phyloP scores from a whole-genome alignment of 2,888 invertebrate species.

The Cephus sareptanus region DNA sequence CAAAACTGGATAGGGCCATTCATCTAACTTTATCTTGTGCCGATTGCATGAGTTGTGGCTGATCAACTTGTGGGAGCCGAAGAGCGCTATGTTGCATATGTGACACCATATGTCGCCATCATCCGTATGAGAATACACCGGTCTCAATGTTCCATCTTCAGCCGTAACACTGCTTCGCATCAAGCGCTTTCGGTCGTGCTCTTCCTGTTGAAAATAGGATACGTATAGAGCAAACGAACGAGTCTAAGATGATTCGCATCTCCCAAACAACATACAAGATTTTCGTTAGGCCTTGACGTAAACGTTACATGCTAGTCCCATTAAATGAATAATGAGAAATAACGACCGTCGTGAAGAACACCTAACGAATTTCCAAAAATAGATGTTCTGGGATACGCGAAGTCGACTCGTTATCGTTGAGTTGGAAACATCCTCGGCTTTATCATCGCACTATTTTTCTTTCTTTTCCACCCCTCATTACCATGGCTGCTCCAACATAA shows the following conservation, averaged over 20 bases:
- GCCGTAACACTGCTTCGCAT: conserved; percentile 64
- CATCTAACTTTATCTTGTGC: conserved; percentile 63
- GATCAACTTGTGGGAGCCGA: conserved; percentile 61
- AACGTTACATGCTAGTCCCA: background rate
- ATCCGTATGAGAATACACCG: conserved; percentile 61
- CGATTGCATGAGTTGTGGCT: conserved; percentile 63
- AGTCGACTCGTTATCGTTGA: background rate
- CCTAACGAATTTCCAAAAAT: background rate
- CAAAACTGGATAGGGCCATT: conserved; percentile 62
- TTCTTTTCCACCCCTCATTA: background rate
- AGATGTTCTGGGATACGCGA: background rate
- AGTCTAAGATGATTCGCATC: background rate
- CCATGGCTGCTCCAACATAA: background rate
- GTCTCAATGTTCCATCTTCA: conserved; percentile 62
- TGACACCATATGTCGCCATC: conserved; percentile 65
- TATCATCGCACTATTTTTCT: background rate
- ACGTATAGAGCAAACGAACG: background rate
- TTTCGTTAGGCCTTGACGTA: background rate
- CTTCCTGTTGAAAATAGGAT: conserved; percentile 51
- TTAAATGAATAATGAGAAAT: no score
- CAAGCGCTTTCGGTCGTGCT: conserved; percentile 61
- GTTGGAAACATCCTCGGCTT: background rate
- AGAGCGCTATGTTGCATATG: conserved; percentile 62
- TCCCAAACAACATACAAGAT: background rate
- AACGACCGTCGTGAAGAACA: background rate